phyloP scores from a whole-genome alignment of 1,140 invertebrate species.

The Drosophila arawakana region DNA sequence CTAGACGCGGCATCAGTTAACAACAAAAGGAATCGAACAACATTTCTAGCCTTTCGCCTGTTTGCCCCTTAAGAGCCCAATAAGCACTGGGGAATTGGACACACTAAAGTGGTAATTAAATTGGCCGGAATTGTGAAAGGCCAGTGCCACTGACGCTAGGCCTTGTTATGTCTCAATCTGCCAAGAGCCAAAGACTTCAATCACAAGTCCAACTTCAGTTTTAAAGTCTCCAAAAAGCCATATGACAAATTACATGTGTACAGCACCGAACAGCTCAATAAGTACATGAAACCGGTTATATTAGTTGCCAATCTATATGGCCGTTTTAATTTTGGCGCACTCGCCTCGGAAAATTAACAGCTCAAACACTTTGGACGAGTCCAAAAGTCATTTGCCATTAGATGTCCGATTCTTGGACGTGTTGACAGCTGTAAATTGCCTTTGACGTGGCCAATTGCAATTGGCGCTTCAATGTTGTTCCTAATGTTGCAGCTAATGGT shows the following conservation, averaged over 20 bases:
- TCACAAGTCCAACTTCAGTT: constrained; percentile 10
- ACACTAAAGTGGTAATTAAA: constrained; percentile 81
- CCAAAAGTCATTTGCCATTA: constrained; percentile 73
- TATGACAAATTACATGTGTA: constrained; percentile 60
- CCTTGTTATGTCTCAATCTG: constrained; percentile 75
- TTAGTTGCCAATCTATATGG: constrained; percentile 24
- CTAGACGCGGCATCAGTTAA: constrained; percentile 43
- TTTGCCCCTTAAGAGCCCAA: constrained; percentile 7
- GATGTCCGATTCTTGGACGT: constrained; percentile 62
- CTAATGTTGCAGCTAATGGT: constrained; percentile 32
- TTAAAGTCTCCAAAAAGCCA: constrained; percentile 16
- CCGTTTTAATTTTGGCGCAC: constrained; percentile 58
- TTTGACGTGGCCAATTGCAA: constrained; percentile 64
- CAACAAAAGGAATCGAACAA: constrained; percentile 49
- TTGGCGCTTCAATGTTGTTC: constrained; percentile 51
- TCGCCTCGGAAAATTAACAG: constrained; percentile 72
- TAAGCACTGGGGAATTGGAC: constrained; percentile 60
- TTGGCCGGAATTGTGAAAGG: constrained; percentile 72
- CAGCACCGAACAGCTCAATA: not conserved
- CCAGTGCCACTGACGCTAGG: not conserved
- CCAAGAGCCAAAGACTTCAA: constrained; percentile 19
- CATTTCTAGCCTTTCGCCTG: constrained; percentile 7
- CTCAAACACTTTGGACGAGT: constrained; percentile 59
- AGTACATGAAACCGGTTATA: constrained; percentile 22
- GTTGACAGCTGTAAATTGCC: constrained; percentile 72